phyloP scores from a whole-genome alignment of 1,140 invertebrate genomes.

The Antheraea pernyi region DNA sequence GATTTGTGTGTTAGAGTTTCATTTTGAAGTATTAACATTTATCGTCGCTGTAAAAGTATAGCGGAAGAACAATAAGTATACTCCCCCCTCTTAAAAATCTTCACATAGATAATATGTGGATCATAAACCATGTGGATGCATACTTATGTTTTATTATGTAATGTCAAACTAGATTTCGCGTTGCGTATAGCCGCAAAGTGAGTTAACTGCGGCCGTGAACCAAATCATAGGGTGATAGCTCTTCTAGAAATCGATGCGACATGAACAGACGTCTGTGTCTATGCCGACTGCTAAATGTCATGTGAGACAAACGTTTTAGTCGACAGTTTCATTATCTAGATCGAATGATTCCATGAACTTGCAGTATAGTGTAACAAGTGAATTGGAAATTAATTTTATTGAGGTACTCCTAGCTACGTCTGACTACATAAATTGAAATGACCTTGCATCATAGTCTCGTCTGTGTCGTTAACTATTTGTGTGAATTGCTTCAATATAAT shows the following conservation, averaged over 20 bases:
- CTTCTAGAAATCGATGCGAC: conserved; percentile 26
- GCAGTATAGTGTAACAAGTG: background rate
- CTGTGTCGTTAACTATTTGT: conserved; percentile 11
- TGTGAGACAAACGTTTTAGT: background rate
- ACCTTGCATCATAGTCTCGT: conserved; percentile 19
- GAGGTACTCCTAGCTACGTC: background rate
- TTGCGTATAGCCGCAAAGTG: conserved; percentile 14
- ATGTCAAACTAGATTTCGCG: conserved; percentile 10
- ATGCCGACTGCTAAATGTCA: background rate
- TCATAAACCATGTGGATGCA: background rate
- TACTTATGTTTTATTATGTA: conserved; percentile 9
- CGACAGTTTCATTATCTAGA: background rate
- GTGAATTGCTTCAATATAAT: conserved; percentile 12
- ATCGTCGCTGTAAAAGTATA: too few species aligned
- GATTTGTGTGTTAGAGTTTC: too few species aligned
- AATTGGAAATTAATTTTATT: background rate
- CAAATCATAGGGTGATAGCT: conserved; percentile 20
- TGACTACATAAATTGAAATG: conserved; percentile 21
- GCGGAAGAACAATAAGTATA: background rate
- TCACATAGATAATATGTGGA: background rate
- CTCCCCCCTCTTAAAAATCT: background rate
- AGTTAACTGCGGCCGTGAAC: conserved; percentile 23
- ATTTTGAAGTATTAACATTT: too few species aligned
- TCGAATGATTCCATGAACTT: background rate
- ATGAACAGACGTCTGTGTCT: background rate